phyloP scores from a whole-genome alignment of 2,113 vertebrate species.

The Pachycephala philippinensis region DNA sequence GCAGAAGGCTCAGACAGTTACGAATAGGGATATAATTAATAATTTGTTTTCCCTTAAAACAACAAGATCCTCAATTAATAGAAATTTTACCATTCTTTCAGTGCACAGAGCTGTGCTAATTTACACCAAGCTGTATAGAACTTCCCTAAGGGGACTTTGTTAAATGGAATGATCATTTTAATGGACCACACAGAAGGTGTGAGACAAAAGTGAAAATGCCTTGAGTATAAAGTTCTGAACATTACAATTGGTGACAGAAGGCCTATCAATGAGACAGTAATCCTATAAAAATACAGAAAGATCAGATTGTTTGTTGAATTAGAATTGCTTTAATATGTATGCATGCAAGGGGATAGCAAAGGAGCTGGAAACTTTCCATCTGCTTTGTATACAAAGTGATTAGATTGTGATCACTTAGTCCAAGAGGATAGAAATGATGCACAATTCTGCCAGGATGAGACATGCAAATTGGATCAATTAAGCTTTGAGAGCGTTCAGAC shows the following conservation, averaged over 20 bases:
- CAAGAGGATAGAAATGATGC: constrained; percentile 48
- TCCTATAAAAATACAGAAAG: constrained; percentile 43
- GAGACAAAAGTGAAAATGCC: not conserved
- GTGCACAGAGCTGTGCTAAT: not conserved
- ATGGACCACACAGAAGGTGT: constrained; percentile 8
- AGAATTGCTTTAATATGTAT: constrained; percentile 34
- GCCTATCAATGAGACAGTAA: constrained; percentile 41
- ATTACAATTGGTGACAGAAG: constrained; percentile 53
- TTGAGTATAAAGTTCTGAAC: constrained; percentile 28
- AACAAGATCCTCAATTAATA: not conserved
- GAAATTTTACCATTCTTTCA: not conserved
- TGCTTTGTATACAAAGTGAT: constrained; percentile 58
- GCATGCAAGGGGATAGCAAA: constrained; percentile 2
- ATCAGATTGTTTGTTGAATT: constrained; percentile 20
- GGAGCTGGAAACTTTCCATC: constrained; percentile 55
- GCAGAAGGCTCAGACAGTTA: not conserved
- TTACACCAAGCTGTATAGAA: not conserved
- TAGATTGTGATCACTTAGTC: constrained; percentile 51
- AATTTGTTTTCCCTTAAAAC: not conserved
- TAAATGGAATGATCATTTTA: constrained; percentile 18
- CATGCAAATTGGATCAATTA: constrained; percentile 69
- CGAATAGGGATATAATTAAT: not conserved
- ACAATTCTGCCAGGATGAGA: constrained; percentile 44
- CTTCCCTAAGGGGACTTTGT: not conserved
- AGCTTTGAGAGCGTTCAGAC: constrained; percentile 36